These are phyloP conservation scores for Microcaecilia unicolor DNA, from an alignment of 2,797 vertebrate species.

Conservation along the genomic window DNA sequence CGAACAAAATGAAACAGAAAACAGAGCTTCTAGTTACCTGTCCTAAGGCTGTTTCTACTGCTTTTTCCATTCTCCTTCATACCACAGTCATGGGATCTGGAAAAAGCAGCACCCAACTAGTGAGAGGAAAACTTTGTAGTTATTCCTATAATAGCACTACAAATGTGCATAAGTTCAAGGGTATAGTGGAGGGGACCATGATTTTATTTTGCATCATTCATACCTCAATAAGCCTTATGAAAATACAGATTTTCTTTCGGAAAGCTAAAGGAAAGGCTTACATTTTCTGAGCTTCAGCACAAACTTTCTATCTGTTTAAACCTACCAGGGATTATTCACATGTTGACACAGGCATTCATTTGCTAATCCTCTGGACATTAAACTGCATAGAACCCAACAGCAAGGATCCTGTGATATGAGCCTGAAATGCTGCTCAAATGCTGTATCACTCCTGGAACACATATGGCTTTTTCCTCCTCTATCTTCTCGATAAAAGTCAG, in stretches of 20 bases:
- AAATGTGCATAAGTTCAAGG: slow-evolving; percentile 8
- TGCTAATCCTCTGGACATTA: slow-evolving; percentile 63
- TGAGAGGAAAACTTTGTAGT: slow-evolving; percentile 12
- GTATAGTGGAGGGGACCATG: neutral
- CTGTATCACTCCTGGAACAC: slow-evolving; percentile 29
- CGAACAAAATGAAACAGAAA: too few relatives aligned
- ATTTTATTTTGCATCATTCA: slow-evolving; percentile 7
- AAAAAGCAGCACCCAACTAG: slow-evolving; percentile 6
- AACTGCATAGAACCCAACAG: slow-evolving; percentile 28
- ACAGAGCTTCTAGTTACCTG: slow-evolving; percentile 4
- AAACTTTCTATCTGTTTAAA: slow-evolving; percentile 51
- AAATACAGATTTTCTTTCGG: slow-evolving; percentile 19
- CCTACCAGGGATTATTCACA: slow-evolving; percentile 53
- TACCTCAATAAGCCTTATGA: slow-evolving; percentile 17
- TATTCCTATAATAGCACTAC: neutral
- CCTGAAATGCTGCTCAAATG: slow-evolving; percentile 27
- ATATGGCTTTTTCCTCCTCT: slow-evolving; percentile 42
- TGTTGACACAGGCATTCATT: slow-evolving; percentile 71
- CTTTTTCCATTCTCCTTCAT: slow-evolving; percentile 26
- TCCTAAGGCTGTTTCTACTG: slow-evolving; percentile 3
- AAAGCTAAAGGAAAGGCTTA: slow-evolving; percentile 27
- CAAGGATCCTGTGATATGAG: slow-evolving; percentile 42
- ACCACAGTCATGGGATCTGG: slow-evolving; percentile 14
- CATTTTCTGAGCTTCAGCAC: slow-evolving; percentile 32
- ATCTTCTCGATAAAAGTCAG: slow-evolving; percentile 57